Base-by-base conservation (phyloP, 2,888 invertebrate genomes). In the Drosophila putrida region DNA sequence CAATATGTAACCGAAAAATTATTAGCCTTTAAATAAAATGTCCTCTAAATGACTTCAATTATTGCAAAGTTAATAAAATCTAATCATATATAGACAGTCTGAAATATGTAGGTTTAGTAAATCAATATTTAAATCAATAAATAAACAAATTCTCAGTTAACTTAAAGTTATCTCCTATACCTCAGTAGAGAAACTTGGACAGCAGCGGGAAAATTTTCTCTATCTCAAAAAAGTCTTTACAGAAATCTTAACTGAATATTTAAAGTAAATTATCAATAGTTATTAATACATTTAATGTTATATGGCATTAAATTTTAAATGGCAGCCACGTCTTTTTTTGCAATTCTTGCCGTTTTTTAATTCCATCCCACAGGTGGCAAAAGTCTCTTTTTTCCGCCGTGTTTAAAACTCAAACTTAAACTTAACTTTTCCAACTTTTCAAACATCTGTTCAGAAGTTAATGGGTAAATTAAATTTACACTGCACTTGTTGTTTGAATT, bases 361-460 rank as follows among this genome's bases (percentile, higher is more conserved):
- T 33, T 4, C 5, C 15, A 11, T 5, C 49, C 33, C 33, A 49
- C 49, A 49, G 49, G 49, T 49, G 49, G 15, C 33, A 33, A 5
- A 10, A 6, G 5, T 20, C 11, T 2, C 20, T 6, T 20, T 11
- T 3, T 4, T 4, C 33, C 6, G 11, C 6, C 1, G 20, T 20
- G 20, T 20, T 20, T 3, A 20, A 20, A 20, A 3, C 6, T 28
- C n/a, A 4, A 33, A 20, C 1, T 20, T 20, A 20, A 20, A 20
- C 20, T 20, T 20, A 2, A 20, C 20, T 33, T 33, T 49, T 11
- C 33, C 13, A 47, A 2, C 13, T 6, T 31, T 33, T 15, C 5
- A 31, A 31, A 31, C 15, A 10, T 2, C 10, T 31, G 15, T 28
- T 41, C 5, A 6, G 11, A 25, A n/a, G 15, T 33, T 43, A 20